A percentile compares a stretch with the other conserved stretches of the same genome.
Evolutionary conservation across 35 echinoderm and acorn worm species (phyloP).

Genomic region (Heliocidaris tuberculata): DNA sequence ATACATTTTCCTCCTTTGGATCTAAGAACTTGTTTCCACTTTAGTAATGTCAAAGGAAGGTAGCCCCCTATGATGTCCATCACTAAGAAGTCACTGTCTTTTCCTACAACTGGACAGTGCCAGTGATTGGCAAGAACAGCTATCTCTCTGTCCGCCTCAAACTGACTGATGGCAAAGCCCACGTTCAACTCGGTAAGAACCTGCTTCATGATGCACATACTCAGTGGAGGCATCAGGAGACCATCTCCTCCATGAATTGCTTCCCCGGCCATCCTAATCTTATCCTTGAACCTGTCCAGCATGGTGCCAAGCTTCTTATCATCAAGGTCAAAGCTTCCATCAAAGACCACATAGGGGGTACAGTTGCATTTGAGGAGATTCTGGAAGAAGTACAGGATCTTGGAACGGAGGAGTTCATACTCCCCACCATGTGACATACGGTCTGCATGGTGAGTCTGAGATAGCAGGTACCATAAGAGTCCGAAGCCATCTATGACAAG

Average conservation of each 20-base stretch:
- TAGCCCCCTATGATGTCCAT: constrained; percentile 84
- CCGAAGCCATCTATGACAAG: constrained; percentile 87
- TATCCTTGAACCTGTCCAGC: constrained; percentile 57
- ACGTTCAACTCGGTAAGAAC: constrained; percentile 64
- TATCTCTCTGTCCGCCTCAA: constrained; percentile 96
- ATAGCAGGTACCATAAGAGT: constrained; percentile 55
- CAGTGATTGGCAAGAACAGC: constrained; percentile 72
- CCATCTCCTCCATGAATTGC: constrained; percentile 53
- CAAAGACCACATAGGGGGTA: constrained; percentile 77
- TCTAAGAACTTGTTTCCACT: constrained; percentile 60
- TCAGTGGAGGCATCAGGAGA: constrained; percentile 59
- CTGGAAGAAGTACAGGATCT: constrained; percentile 59
- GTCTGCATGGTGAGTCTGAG: constrained; percentile 37
- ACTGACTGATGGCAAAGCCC: constrained; percentile 75
- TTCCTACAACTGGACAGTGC: constrained; percentile 66
- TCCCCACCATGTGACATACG: constrained; percentile 82
- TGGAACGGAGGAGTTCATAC: constrained; percentile 57
- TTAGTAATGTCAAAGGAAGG: constrained; percentile 68
- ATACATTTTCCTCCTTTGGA: not conserved
- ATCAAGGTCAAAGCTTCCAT: constrained; percentile 81
- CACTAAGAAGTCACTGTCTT: constrained; percentile 92
- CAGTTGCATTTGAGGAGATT: constrained; percentile 71
- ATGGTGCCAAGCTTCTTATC: constrained; percentile 80
- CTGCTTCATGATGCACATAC: constrained; percentile 56
- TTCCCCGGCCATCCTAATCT: constrained; percentile 50